phyloP scores from a whole-genome alignment of 2,888 invertebrate species.

The Apodemia mormo region DNA sequence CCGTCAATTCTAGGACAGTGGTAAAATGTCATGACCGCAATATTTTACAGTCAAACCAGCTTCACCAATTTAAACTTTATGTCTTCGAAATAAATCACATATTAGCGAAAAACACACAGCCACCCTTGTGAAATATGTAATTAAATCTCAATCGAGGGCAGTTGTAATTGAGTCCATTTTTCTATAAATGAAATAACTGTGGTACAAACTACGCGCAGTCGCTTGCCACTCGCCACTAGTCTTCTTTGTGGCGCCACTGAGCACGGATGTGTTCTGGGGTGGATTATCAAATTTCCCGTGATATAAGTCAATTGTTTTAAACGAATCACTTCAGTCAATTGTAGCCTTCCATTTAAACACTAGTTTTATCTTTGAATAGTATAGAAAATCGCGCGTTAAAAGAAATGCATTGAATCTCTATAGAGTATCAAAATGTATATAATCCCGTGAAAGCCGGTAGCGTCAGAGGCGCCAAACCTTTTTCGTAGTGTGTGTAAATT shows the following conservation, averaged over 20 bases:
- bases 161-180: conserved; percentile 40
- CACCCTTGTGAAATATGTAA: conserved; percentile 28
- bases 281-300: conserved; percentile 34
- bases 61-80: conserved; percentile 43
- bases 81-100: neutral
- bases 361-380: conserved; percentile 15
- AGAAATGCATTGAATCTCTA: neutral
- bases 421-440: conserved; percentile 46
- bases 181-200: conserved; percentile 41
- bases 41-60: conserved; percentile 22
- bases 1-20: conserved; percentile 64
- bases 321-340: conserved; percentile 48
- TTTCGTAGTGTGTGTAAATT: conserved; percentile 60
- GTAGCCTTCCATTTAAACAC: conserved; percentile 38
- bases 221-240: conserved; percentile 57
- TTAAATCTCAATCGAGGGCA: conserved; percentile 42
- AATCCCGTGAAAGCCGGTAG: conserved; percentile 52
- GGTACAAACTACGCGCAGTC: conserved; percentile 61
- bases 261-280: conserved; percentile 53
- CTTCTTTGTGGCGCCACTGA: conserved; percentile 65
- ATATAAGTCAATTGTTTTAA: conserved; percentile 51
- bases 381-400: neutral
- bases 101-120: conserved; percentile 31
- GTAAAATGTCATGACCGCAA: conserved; percentile 39
- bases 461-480: conserved; percentile 61